Evolutionary conservation across 2,888 invertebrate species (phyloP), one percentile per base, ranked within the genome.

Genomic region (Tanytarsus gracilentus): DNA sequence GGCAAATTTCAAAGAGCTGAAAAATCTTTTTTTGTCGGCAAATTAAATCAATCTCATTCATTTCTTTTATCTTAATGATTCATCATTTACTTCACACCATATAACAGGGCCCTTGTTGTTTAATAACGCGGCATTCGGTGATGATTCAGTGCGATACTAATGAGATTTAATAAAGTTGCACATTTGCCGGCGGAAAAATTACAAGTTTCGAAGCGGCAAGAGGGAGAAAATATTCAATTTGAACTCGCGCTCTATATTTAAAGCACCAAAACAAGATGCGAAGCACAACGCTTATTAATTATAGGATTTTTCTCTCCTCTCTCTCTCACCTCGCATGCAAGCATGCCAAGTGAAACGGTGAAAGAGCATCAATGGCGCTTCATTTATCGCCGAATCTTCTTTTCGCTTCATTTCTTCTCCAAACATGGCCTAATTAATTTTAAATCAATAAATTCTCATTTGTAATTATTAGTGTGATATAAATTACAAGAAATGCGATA

Each of bases 371-470:
- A 55, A 39, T 56, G 56, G 56, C 56, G 27, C 49, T 49, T 49
- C 29, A 29, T 50, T 50, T 29, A 14, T 50, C 50, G 26, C 50
- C 14, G 4, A 26, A n/a, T 51, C 23, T 18, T 27, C 51, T 27
- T 16, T 51, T 49, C 40, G 36, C 4, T 26, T 55, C 40, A 5
- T 52, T 26, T 21, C 4, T 25, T 29, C 8, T 52, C 16, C 29
- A 33, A 36, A 16, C 36, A n/a, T 14, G 3, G 36, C 21, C 58
- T 58, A 58, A 58, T 58, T 58, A 58, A 58, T 58, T 58, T 48
- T 29, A 58, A 58, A 58, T 58, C 58, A 58, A 58, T 58, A 58
- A 58, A 48, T 58, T 58, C 58, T 30, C 30, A 58, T 58, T 58
- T 48, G 58, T 58, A 58, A 58, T 58, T 58, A 58, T 58, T 58